phyloP scores from a whole-genome alignment of 2,888 invertebrate genomes.

The Euclidia mi region DNA sequence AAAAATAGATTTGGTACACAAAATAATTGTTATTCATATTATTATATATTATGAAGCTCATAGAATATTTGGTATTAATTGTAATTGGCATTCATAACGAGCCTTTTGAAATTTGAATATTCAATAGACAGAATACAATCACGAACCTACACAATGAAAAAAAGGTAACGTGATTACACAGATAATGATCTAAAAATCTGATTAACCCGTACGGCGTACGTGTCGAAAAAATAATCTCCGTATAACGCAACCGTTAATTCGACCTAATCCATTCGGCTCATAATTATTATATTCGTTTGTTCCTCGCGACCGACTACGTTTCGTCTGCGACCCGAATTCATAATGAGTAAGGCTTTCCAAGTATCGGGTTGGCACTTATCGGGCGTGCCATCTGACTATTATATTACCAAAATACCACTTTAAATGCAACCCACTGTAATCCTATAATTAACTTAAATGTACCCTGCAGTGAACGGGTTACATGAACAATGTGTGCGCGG shows the following conservation, averaged over 20 bases:
- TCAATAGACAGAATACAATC: background rate
- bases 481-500: slow-evolving; percentile 79
- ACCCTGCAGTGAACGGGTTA: slow-evolving; percentile 70
- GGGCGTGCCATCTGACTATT: slow-evolving; percentile 89
- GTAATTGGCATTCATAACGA: background rate
- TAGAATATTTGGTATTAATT: background rate
- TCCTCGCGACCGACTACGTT: slow-evolving; percentile 77
- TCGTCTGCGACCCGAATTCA: slow-evolving; percentile 83
- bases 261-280: slow-evolving; percentile 80
- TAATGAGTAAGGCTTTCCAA: slow-evolving; percentile 86
- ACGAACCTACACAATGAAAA: slow-evolving; percentile 4
- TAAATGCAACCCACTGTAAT: slow-evolving; percentile 85
- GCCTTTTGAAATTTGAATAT: background rate
- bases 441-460: slow-evolving; percentile 89
- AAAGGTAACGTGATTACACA: slow-evolving; percentile 13
- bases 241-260: slow-evolving; percentile 77
- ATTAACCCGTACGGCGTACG: slow-evolving; percentile 57
- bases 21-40: too few relatives aligned
- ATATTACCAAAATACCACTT: slow-evolving; percentile 89
- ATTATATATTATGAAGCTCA: background rate
- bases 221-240: slow-evolving; percentile 68
- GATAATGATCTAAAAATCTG: slow-evolving; percentile 55
- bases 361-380: slow-evolving; percentile 85
- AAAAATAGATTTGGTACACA: too few relatives aligned
- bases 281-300: slow-evolving; percentile 89